Evolutionary conservation across 2,888 invertebrate genomes (phyloP), one percentile per base, ranked within the genome.

Genomic region (Mimumesa dahlbomi): DNA sequence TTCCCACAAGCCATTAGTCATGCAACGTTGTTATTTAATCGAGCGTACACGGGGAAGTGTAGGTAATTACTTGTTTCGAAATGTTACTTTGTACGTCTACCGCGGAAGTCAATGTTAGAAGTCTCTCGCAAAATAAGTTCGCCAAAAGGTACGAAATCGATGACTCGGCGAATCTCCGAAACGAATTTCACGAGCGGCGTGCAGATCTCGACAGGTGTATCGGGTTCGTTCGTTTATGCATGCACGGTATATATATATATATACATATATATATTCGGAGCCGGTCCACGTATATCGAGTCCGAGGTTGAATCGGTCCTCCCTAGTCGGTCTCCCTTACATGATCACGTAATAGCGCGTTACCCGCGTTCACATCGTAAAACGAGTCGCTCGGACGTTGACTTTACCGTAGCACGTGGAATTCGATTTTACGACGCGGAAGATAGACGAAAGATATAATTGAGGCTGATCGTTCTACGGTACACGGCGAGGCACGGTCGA

Each of bases 181-280:
- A 62, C 70, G 61, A 54, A 62, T 63, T n/a, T 48, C 42, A 40
- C 34, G 48, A 18, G 21, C 46, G 42, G 49, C 46, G 38, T 14
- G 48, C 54, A 58, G 46, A 40, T 66, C 46, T 66, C 46, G 48
- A 40, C 64, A 71, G 72, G 65, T 70, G 63, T 63, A 40, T 22
- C 19, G 48, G 34, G 38, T 45, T 31, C 57, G 18, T 54, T 59
- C 43, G 36, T 66, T 49, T 18, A n/a, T 29, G 62, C 38, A 40
- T 45, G 54, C 50, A 19, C 56, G n/a, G 59, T 53, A 40, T 29
- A 13, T 29, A 49, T 36, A 63, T 52, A 7, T 25, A 7, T 7
- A 7, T 25, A 25, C 56, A 56, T 53, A 40, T 29, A 14, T 21
- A 50, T 38, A 64, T 56, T 45, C 36, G 53, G 13, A 34, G 43